Evolutionary conservation across 2,113 vertebrate species (phyloP), one percentile per base, ranked within the genome.

Genomic region (Phoxinus phoxinus): DNA sequence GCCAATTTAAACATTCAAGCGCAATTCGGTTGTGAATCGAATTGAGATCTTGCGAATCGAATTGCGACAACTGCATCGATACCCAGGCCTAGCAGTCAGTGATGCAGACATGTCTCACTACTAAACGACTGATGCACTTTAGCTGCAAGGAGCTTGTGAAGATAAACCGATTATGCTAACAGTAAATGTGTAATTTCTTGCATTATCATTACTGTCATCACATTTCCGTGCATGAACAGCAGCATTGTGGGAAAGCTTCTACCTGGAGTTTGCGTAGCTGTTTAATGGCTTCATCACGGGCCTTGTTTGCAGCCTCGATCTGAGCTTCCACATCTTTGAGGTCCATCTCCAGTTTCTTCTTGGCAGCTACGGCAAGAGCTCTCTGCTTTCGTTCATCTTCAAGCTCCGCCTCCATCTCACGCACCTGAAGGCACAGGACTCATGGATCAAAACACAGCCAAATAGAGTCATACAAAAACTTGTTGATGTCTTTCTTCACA

Each of bases 271-370:
- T 99, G 30, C 96, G 93, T 0, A 99, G 96, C 90, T 99, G 98
- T 89, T 99, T 99, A 90, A 99, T 94, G n/a, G 98, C 97, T 76
- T 99, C 98, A 0, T 99, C 98, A 9, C 98, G 91, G 73, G 95
- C 97, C 90, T 99, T 99, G 93, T 97, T 98, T 2, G 97, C 96
- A 0, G 96, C 95, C 89, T 99, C 97, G 0, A 97, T 97, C 90
- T 99, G 98, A 25, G 96, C 96, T 90, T 99, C 98, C 63, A 99
- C 92, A 89, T 99, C 98, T 25, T 97, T 99, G 84, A 99, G 92
- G 89, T 99, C 97, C 95, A 99, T 97, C 92, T 99, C 98, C 95
- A 99, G 94, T 83, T 99, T 99, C 95, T 99, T 99, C 94, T 97
- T 99, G 25, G 96, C 92, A 0, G 97, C 97, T 12, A 98, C 94